phyloP scores from a whole-genome alignment of 2,888 invertebrate genomes.

The Rotaria socialis region DNA sequence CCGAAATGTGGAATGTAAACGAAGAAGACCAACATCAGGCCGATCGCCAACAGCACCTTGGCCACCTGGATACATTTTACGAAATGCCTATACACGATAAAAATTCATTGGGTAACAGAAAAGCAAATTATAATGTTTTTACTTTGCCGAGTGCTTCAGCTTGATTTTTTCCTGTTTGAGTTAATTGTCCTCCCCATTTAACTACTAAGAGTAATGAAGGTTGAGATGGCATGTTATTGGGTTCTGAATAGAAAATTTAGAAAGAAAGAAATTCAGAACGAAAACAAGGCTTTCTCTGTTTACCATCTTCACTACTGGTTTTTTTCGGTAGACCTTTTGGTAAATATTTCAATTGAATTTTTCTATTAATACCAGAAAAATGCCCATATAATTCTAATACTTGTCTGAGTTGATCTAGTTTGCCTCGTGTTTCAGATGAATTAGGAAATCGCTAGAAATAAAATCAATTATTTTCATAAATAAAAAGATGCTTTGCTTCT shows the following conservation, averaged over 20 bases:
- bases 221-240: conserved; percentile 61
- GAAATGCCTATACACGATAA: conserved; percentile 39
- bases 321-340: conserved; percentile 84
- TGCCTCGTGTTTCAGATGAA: conserved; percentile 80
- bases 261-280: neutral
- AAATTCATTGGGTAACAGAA: neutral
- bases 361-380: conserved; percentile 98
- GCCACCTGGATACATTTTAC: conserved; percentile 71
- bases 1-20: conserved; percentile 93
- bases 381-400: conserved; percentile 99
- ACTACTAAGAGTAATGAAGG: conserved; percentile 90
- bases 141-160: conserved; percentile 86
- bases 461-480: neutral
- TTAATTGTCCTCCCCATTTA: conserved; percentile 99
- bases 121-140: neutral
- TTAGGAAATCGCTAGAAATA: neutral
- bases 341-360: conserved; percentile 98
- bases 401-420: conserved; percentile 90
- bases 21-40: conserved; percentile 86
- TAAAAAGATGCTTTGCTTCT: neutral
- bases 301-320: conserved; percentile 46
- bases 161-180: conserved; percentile 92
- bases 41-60: conserved; percentile 63
- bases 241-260: neutral
- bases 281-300: neutral